phyloP scores from a whole-genome alignment of 2,113 vertebrate species.

The Etheostoma spectabile region DNA sequence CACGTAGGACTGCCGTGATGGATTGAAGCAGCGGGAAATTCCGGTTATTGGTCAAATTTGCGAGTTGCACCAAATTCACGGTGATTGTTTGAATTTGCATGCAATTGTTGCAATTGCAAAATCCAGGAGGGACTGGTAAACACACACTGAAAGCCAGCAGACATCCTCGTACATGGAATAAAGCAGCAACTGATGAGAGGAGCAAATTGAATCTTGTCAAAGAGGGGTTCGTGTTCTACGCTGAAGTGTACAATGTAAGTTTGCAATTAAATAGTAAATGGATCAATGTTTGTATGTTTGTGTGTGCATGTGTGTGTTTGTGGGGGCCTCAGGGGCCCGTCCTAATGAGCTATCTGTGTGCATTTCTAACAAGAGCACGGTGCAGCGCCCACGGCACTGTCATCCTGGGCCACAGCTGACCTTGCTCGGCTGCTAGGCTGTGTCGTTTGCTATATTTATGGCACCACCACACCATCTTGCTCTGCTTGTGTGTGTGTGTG shows the following conservation, averaged over 20 bases:
- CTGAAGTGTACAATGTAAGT: conserved; percentile 49
- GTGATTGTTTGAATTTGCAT: too few species aligned
- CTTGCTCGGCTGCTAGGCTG: conserved; percentile 84
- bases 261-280: conserved; percentile 81
- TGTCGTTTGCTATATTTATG: conserved; percentile 88
- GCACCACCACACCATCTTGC: conserved; percentile 80
- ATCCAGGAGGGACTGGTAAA: neutral
- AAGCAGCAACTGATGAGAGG: conserved; percentile 42
- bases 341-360: conserved; percentile 88
- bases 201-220: conserved; percentile 63
- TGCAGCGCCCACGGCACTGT: conserved; percentile 85
- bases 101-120: too few species aligned
- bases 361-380: conserved; percentile 84
- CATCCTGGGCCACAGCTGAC: conserved; percentile 85
- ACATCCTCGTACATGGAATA: conserved; percentile 34
- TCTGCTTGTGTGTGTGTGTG: conserved; percentile 47
- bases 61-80: too few species aligned
- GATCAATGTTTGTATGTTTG: conserved; percentile 81
- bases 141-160: conserved; percentile 23
- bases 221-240: conserved; percentile 44
- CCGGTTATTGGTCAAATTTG: too few species aligned
- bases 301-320: conserved; percentile 69
- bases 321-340: conserved; percentile 81
- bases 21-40: too few species aligned
- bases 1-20: too few species aligned